Evolutionary conservation across 1,140 invertebrate species (phyloP), one percentile per base, ranked within the genome.

Genomic region (Bilobella aurantiaca): DNA sequence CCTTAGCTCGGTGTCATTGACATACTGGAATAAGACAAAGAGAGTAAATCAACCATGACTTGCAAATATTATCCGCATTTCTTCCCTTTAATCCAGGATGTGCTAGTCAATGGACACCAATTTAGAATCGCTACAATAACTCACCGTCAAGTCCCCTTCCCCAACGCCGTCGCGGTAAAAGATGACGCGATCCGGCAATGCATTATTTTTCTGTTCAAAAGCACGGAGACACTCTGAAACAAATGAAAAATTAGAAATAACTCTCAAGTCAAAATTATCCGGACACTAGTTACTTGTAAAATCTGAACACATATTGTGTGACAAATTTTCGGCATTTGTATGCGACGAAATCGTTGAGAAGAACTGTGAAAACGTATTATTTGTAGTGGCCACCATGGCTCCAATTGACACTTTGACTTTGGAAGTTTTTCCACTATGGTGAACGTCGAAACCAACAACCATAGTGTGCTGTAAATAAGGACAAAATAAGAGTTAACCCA

Each of bases 361-460:
- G 78, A 87, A 93, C 21, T 83, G 76, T 0, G 84, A 85, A 62
- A 82, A 80, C 23, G 70, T 64, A 14, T 76, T 75, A 74, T 93
- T 86, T 30, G 89, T 78, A 0, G 87, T 87, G 0, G 88, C 85
- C 0, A 94, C 90, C 76, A 94, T 84, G 0, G 85, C 83, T 62
- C 90, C 84, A 78, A 83, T 86, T 81, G 74, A 77, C 75, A 29
- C 62, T 59, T 73, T 82, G 84, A 46, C 76, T 74, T 1, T 78
- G 78, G 32, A n/a, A n/a, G n/a, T n/a, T 81, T 21, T 57, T 14
- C 56, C 68, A 69, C 91, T 88, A 73, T 93, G 90, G 70, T 89
- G 93, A 0, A 91, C 86, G 75, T 95, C 92, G 70, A 89, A 91
- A 1, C 92, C 92, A 18, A 90, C 79, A 0, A 92, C 81, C 91